These are phyloP conservation scores for Reticulitermes speratus DNA, from an alignment of 1,140 invertebrate genomes.

Conservation along the genomic window DNA sequence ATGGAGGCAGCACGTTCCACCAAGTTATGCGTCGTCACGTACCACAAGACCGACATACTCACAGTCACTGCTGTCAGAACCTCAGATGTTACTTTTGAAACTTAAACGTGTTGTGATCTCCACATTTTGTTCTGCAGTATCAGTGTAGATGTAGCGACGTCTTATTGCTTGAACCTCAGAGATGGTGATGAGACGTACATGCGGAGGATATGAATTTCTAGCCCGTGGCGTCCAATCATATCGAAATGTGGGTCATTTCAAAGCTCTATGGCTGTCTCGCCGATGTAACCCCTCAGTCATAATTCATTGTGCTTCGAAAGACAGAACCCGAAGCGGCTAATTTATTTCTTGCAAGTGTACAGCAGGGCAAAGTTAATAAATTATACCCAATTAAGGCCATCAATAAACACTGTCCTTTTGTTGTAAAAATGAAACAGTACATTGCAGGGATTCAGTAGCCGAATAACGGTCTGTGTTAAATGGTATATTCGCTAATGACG, in stretches of 20 bases:
- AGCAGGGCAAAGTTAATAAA: neutral
- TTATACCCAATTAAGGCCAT: neutral
- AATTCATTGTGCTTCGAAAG: neutral
- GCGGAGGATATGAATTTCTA: neutral
- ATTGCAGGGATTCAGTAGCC: neutral
- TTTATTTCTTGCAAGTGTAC: slow-evolving; percentile 17
- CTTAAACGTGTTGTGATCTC: too few species aligned
- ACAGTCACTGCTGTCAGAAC: too few species aligned
- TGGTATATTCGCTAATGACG: neutral
- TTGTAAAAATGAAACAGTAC: neutral
- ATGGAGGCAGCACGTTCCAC: too few species aligned
- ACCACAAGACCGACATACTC: too few species aligned
- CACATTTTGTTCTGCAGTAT: too few species aligned
- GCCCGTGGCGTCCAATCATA: neutral
- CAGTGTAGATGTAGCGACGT: too few species aligned
- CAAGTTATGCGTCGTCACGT: too few species aligned
- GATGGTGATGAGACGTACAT: too few species aligned
- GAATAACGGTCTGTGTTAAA: neutral
- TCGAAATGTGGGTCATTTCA: neutral
- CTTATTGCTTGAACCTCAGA: too few species aligned
- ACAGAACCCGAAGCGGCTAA: neutral
- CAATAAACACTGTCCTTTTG: slow-evolving; percentile 15
- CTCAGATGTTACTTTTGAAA: too few species aligned
- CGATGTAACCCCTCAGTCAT: neutral
- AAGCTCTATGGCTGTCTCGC: neutral